Conservation (phyloP, 2,888 invertebrate genomes). For the Odontomyia ornata region DNA sequence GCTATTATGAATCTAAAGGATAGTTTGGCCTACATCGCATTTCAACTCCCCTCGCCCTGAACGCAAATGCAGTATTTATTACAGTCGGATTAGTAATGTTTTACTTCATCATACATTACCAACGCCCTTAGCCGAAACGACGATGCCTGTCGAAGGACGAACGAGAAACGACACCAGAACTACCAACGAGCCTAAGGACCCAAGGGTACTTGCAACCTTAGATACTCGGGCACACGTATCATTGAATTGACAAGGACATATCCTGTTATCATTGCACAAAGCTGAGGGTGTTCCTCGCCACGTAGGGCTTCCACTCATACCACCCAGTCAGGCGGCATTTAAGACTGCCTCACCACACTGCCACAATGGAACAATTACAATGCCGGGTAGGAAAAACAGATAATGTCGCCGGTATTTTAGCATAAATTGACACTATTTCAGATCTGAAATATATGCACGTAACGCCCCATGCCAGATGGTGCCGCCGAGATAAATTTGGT, state of each 20-base stretch:
- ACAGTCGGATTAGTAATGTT: slow-evolving; percentile 47
- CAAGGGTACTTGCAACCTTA: slow-evolving; percentile 21
- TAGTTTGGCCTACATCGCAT: slow-evolving; percentile 43
- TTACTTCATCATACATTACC: slow-evolving; percentile 34
- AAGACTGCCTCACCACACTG: slow-evolving; percentile 33
- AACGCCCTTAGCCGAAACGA: slow-evolving; percentile 9
- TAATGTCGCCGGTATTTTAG: slow-evolving; percentile 48
- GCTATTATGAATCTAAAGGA: slow-evolving; percentile 48
- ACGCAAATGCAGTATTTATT: slow-evolving; percentile 44
- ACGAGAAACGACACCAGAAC: neutral
- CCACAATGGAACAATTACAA: slow-evolving; percentile 48
- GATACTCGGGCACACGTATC: slow-evolving; percentile 15
- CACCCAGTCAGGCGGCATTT: slow-evolving; percentile 1
- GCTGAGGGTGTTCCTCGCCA: slow-evolving; percentile 14
- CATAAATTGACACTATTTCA: slow-evolving; percentile 51
- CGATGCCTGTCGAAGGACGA: neutral
- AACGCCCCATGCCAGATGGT: slow-evolving; percentile 51
- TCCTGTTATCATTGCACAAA: slow-evolving; percentile 30
- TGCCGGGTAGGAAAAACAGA: slow-evolving; percentile 46
- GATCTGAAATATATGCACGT: slow-evolving; percentile 50
- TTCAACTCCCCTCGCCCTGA: slow-evolving; percentile 35
- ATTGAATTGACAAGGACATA: slow-evolving; percentile 14
- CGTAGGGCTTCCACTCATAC: neutral
- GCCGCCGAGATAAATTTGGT: slow-evolving; percentile 49
- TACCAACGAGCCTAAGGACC: neutral